These are phyloP conservation scores for Nesidiocoris tenuis DNA, from an alignment of 2,888 invertebrate species.

Conservation along the genomic window DNA sequence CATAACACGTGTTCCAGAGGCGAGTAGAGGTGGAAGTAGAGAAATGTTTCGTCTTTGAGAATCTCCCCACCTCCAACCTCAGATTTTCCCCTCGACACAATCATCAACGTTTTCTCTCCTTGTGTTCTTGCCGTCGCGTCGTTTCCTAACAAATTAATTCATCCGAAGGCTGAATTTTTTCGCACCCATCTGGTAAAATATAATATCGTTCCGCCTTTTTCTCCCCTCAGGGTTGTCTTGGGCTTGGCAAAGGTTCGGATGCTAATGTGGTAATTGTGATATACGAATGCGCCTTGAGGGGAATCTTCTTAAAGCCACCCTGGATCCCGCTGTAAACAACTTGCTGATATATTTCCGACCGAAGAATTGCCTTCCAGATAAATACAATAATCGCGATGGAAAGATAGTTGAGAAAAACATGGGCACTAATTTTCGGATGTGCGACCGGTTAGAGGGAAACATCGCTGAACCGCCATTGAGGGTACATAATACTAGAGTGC, in stretches of 20 bases:
- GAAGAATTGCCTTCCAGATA: too few species aligned
- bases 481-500: too few species aligned
- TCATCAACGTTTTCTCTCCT: constrained; percentile 17
- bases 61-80: neutral
- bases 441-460: too few species aligned
- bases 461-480: too few species aligned
- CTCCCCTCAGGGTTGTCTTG: neutral
- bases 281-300: neutral
- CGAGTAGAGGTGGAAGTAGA: constrained; percentile 1
- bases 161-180: constrained; percentile 13
- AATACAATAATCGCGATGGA: too few species aligned
- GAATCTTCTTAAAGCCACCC: neutral
- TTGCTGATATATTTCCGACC: too few species aligned
- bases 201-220: neutral
- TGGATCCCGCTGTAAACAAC: neutral
- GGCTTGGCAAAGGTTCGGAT: neutral
- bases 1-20: constrained; percentile 42
- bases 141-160: constrained; percentile 37
- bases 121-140: neutral
- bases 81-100: neutral
- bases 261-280: neutral
- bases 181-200: neutral
- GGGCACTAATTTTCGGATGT: too few species aligned
- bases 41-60: neutral
- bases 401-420: too few species aligned